These are phyloP conservation scores for Corbicula japonica DNA, from an alignment of 2,888 invertebrate species.

Conservation along the genomic window DNA sequence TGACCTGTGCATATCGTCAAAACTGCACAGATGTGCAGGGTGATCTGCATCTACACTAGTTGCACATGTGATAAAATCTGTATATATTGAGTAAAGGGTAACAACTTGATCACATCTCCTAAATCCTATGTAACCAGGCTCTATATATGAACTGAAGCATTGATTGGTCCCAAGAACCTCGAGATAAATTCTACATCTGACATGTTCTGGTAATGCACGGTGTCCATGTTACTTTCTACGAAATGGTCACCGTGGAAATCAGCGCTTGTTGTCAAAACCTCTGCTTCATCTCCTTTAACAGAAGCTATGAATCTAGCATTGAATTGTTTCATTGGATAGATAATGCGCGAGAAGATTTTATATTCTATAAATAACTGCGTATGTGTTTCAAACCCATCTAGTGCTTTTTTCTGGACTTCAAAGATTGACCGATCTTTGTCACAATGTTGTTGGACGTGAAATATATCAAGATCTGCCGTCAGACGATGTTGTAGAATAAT, in stretches of 20 bases:
- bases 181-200: slow-evolving; percentile 72
- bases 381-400: slow-evolving; percentile 68
- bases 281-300: slow-evolving; percentile 72
- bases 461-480: slow-evolving; percentile 75
- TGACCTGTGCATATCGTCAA: too few relatives aligned
- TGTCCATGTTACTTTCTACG: slow-evolving; percentile 68
- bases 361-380: slow-evolving; percentile 81
- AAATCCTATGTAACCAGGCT: too few relatives aligned
- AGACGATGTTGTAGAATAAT: slow-evolving; percentile 73
- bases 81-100: too few relatives aligned
- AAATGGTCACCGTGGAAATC: slow-evolving; percentile 79
- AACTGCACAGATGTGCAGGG: too few relatives aligned
- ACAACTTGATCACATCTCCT: too few relatives aligned
- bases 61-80: too few relatives aligned
- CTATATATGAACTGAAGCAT: slow-evolving; percentile 61
- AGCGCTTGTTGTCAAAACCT: slow-evolving; percentile 79
- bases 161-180: slow-evolving; percentile 72
- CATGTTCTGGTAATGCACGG: slow-evolving; percentile 70
- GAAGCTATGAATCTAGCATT: slow-evolving; percentile 79
- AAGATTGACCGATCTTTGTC: slow-evolving; percentile 67
- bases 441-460: slow-evolving; percentile 74
- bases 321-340: slow-evolving; percentile 75
- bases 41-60: too few relatives aligned
- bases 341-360: slow-evolving; percentile 76
- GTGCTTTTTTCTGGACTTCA: slow-evolving; percentile 70